These are phyloP conservation scores for Desoria tigrina DNA, from an alignment of 2,888 invertebrate genomes.

Conservation along the genomic window DNA sequence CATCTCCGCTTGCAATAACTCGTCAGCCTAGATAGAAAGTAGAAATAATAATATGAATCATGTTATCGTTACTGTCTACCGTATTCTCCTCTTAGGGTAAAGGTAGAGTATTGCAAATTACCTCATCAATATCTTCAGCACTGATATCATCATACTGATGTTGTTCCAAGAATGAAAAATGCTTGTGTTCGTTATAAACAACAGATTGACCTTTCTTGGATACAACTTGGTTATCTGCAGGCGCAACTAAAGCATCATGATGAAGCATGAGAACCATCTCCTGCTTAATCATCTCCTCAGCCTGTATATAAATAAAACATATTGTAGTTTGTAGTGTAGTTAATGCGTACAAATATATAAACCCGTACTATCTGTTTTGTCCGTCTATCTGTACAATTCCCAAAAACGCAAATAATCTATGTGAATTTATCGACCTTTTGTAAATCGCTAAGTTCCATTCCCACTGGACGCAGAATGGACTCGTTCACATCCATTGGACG, in stretches of 20 bases:
- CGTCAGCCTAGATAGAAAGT: slow-evolving; percentile 63
- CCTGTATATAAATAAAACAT: slow-evolving; percentile 59
- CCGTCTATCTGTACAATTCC: neutral
- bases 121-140: slow-evolving; percentile 66
- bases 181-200: slow-evolving; percentile 63
- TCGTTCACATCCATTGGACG: slow-evolving; percentile 84
- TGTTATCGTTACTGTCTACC: too few relatives aligned
- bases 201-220: slow-evolving; percentile 42
- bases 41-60: too few relatives aligned
- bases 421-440: slow-evolving; percentile 65
- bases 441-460: slow-evolving; percentile 77
- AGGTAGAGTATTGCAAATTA: slow-evolving; percentile 34
- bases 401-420: neutral
- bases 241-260: slow-evolving; percentile 81
- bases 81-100: too few relatives aligned
- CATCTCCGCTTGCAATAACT: slow-evolving; percentile 78
- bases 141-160: slow-evolving; percentile 78
- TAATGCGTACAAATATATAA: too few relatives aligned
- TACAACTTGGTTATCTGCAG: slow-evolving; percentile 58
- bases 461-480: slow-evolving; percentile 74
- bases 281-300: slow-evolving; percentile 91
- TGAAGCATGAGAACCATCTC: slow-evolving; percentile 96
- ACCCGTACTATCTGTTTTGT: too few relatives aligned
- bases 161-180: slow-evolving; percentile 79
- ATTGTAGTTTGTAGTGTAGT: too few relatives aligned